Conservation (phyloP, 2,797 vertebrate genomes). For the Carduelis carduelis region DNA sequence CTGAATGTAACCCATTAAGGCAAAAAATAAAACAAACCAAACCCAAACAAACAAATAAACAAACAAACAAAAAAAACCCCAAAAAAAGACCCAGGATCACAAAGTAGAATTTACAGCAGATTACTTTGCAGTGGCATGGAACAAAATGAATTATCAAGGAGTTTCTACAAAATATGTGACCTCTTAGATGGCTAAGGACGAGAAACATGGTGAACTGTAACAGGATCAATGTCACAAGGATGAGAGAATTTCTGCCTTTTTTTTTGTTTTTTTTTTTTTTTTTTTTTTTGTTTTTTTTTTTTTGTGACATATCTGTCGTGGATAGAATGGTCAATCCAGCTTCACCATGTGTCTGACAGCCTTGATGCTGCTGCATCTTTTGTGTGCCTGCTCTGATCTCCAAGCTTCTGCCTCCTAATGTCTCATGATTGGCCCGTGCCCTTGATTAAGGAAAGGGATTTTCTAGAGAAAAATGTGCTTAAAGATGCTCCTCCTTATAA, state of each 20-base stretch:
- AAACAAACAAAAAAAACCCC: no score
- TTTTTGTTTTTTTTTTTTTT: neutral
- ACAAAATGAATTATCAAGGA: neutral
- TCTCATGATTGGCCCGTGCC: neutral
- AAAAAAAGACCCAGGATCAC: neutral
- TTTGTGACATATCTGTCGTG: neutral
- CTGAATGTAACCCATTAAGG: neutral
- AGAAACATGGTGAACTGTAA: neutral
- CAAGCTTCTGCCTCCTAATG: fast-evolving
- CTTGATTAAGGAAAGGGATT: neutral
- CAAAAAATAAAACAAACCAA: neutral
- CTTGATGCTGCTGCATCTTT: neutral
- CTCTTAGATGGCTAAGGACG: neutral
- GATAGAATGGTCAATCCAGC: neutral
- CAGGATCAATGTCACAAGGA: neutral
- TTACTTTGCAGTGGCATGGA: neutral
- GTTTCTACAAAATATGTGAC: neutral
- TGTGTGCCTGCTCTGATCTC: neutral
- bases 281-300: neutral
- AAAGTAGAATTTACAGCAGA: neutral
- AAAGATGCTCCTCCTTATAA: neutral
- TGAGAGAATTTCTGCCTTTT: neutral
- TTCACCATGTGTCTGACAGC: neutral
- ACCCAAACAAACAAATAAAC: no score
- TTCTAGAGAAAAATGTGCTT: neutral